phyloP scores from a whole-genome alignment of 2,113 vertebrate species.

The Eonycteris spelaea region DNA sequence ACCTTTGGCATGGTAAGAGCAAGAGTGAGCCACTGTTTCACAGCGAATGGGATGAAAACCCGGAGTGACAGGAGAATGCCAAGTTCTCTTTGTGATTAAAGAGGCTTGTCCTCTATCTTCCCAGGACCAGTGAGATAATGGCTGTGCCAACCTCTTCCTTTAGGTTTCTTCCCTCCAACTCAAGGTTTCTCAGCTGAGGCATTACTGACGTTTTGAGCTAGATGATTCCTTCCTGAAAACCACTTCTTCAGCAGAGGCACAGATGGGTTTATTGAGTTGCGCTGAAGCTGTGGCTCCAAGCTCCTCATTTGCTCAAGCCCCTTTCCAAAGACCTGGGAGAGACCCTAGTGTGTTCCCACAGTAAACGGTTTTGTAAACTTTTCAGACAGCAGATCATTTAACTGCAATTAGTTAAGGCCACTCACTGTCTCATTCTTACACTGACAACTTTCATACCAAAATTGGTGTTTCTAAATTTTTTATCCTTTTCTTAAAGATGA shows the following conservation, averaged over 20 bases:
- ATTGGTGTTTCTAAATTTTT: not conserved
- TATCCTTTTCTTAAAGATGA: not conserved
- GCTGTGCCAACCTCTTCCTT: not conserved
- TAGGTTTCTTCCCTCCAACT: not conserved
- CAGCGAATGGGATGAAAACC: not conserved
- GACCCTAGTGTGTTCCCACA: not conserved
- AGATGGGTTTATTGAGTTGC: not conserved
- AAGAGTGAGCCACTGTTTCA: not conserved
- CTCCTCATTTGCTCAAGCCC: not conserved
- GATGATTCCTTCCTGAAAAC: not conserved
- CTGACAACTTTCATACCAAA: not conserved
- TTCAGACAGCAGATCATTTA: not conserved
- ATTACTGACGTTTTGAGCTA: not conserved
- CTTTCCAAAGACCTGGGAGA: not conserved
- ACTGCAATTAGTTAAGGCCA: not conserved
- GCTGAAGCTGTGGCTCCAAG: not conserved
- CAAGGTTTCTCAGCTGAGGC: not conserved
- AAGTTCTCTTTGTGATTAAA: not conserved
- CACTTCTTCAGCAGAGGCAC: rapidly evolving
- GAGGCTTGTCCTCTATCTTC: not conserved
- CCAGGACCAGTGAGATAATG: not conserved
- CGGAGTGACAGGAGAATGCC: not conserved
- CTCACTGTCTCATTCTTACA: not conserved
- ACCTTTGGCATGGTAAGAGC: not conserved
- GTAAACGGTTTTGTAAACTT: not conserved